A percentile compares a stretch with the other conserved stretches of the same genome.
Evolutionary conservation across 2,113 vertebrate species (phyloP).

Genomic region (Megaptera novaeangliae): DNA sequence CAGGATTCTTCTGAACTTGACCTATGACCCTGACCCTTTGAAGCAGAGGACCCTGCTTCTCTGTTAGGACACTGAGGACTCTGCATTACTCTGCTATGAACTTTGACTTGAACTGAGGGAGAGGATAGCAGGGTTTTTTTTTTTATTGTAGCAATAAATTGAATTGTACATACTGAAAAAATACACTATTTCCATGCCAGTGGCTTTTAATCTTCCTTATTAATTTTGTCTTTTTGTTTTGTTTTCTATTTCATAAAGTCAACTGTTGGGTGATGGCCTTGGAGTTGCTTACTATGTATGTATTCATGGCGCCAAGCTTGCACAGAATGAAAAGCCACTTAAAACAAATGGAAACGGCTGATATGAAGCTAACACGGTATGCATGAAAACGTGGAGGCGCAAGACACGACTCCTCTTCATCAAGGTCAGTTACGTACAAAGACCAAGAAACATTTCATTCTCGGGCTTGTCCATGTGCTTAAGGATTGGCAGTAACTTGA

Average conservation of each 20-base stretch:
- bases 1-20: not conserved
- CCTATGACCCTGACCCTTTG: not conserved
- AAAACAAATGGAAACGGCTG: not conserved
- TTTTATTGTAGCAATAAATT: not conserved
- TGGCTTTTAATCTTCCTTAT: not conserved
- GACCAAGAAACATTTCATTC: not conserved
- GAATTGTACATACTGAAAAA: not conserved
- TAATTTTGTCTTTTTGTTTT: not conserved
- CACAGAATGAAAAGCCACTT: not conserved
- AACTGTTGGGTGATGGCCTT: not conserved
- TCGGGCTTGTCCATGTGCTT: not conserved
- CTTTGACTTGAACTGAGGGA: not conserved
- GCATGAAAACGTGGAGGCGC: not conserved
- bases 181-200: not conserved
- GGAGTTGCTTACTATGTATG: not conserved
- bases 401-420: not conserved
- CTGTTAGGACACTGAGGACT: not conserved
- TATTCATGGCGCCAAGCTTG: not conserved
- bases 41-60: not conserved
- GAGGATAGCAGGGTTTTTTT: not conserved
- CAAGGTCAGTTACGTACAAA: not conserved
- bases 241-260: not conserved
- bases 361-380: not conserved
- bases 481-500: not conserved
- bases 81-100: not conserved